These are phyloP conservation scores for Myotis davidii DNA, from an alignment of 2,113 vertebrate genomes.

Conservation along the genomic window DNA sequence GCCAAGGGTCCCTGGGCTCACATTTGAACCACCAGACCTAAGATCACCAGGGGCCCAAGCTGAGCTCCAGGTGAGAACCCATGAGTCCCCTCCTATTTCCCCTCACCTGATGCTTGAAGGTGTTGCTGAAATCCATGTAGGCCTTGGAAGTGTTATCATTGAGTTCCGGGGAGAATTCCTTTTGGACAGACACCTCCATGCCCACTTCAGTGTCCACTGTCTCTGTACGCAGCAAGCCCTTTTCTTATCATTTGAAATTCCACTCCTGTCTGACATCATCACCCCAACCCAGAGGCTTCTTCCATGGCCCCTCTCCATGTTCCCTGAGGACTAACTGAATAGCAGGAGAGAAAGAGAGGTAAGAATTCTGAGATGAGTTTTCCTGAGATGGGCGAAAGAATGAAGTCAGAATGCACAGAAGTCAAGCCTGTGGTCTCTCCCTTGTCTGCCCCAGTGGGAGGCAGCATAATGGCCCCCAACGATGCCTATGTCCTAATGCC, in stretches of 20 bases:
- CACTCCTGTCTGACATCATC: neutral
- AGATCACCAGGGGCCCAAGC: neutral
- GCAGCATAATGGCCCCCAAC: neutral
- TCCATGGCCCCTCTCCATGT: neutral
- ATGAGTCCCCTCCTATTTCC: neutral
- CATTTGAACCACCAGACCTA: neutral
- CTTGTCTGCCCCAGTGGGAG: neutral
- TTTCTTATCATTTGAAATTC: neutral
- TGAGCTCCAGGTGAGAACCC: neutral
- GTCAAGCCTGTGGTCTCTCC: neutral
- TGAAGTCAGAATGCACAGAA: neutral
- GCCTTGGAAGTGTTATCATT: fast-evolving
- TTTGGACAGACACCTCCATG: conserved; percentile 62
- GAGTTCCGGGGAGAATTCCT: neutral
- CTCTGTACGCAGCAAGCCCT: neutral
- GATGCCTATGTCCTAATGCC: neutral
- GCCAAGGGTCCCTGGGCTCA: neutral
- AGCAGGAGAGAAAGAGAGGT: neutral
- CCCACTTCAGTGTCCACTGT: neutral
- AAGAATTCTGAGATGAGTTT: neutral
- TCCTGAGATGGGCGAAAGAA: neutral
- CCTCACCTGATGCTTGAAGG: conserved; percentile 73
- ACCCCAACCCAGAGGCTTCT: neutral
- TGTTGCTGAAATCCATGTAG: neutral
- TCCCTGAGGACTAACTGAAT: neutral